Percentiles rank a stretch among this genome's conserved stretches.
Evolutionary conservation across 2,797 vertebrate genomes (phyloP).

Genomic region (Darevskia mixta): DNA sequence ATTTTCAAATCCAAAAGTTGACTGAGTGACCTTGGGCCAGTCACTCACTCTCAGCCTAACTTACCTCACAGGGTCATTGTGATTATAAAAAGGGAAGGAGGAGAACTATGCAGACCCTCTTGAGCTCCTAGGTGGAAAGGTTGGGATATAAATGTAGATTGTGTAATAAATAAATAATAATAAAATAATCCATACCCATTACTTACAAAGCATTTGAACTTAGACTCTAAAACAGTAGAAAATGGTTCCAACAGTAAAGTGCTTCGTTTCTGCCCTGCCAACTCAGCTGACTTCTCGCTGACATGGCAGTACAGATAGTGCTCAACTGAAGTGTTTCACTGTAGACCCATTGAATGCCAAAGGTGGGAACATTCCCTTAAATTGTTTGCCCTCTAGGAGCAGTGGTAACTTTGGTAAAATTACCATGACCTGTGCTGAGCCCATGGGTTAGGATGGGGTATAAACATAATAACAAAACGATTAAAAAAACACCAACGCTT

Average conservation of each 20-base stretch:
- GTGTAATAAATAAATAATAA: too few relatives aligned
- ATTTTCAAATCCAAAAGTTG: too few relatives aligned
- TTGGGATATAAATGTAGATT: too few relatives aligned
- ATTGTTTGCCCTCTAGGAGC: not conserved
- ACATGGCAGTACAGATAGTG: not conserved
- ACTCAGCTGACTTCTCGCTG: not conserved
- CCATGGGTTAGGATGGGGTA: not conserved
- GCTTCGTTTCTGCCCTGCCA: not conserved
- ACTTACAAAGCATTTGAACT: not conserved
- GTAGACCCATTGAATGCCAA: not conserved
- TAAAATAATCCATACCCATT: not conserved
- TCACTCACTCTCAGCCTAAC: too few relatives aligned
- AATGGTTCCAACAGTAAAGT: not conserved
- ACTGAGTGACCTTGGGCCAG: too few relatives aligned
- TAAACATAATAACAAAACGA: not conserved
- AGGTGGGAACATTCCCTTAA: not conserved
- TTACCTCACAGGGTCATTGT: too few relatives aligned
- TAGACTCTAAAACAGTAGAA: not conserved
- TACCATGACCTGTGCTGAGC: not conserved
- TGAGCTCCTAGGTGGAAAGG: too few relatives aligned
- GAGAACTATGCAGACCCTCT: too few relatives aligned
- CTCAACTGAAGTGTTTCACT: too few relatives aligned
- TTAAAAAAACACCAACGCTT: too few relatives aligned
- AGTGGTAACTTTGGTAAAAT: not conserved
- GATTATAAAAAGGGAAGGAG: too few relatives aligned